Base-by-base conservation (phyloP, 2,888 invertebrate genomes). In the Caenorhabditis sinica region DNA sequence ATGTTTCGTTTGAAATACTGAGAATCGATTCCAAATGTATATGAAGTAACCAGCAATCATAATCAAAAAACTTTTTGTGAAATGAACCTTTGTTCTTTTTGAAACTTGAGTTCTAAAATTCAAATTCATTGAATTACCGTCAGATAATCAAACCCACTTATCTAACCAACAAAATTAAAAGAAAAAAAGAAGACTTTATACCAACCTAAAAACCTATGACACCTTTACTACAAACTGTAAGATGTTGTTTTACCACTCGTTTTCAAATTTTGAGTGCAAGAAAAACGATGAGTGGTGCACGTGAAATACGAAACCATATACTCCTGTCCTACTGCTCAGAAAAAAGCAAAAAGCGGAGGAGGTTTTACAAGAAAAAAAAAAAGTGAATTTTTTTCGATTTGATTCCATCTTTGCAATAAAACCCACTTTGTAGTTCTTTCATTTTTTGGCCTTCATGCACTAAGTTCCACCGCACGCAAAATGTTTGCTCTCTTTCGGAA, bases 291-390 rank as follows among this genome's bases (percentile, higher is more conserved):
- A 77, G 77, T 69, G 77, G 61, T 60, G 76, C 45, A 68, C 33
- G 77, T 77, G 77, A 69, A 77, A 77, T 77, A 25, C 77, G 77
- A 77, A 43, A 77, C 68, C 68, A 69, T 76, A 60, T 68, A 51
- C 58, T 69, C 20, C 20, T 61, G 74, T 51, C 51, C 36, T 11
- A n/a, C 33, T 36, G 40, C 53, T 56, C 20, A 17, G 53, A 65
- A 36, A 33, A 28, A 49, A 30, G 33, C 45, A n/a, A 65, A 65
- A 65, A n/a, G 61, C 60, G 58, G 69, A 30, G 68, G 69, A 28
- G 43, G 63, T 61, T 20, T 1, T n/a, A 11, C 28, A 58, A 56
- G 36, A 61, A 51, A 58, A 76, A 76, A 66, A 68, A 68, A 58
- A 76, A 63, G n/a, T 60, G 40, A 74, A 74, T 49, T 56, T 75